phyloP scores from a whole-genome alignment of 2,113 vertebrate species.

The Miniopterus natalensis region DNA sequence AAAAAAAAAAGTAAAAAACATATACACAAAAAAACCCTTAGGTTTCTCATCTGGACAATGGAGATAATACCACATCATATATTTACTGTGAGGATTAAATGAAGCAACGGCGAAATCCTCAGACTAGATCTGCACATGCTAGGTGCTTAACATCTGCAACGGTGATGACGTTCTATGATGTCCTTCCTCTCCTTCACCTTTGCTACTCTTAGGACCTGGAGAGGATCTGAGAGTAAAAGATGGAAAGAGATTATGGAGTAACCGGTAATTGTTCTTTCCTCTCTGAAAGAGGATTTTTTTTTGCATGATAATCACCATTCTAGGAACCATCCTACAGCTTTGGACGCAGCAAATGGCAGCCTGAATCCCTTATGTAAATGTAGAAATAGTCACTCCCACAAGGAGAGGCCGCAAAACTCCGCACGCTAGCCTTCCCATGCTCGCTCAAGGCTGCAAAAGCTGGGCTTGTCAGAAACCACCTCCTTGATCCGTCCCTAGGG shows the following conservation, averaged over 20 bases:
- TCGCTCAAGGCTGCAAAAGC: slow-evolving; percentile 8
- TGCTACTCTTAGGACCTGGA: neutral
- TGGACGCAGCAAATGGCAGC: neutral
- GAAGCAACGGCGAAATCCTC: neutral
- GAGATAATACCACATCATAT: neutral
- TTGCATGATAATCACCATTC: neutral
- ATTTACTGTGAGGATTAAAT: neutral
- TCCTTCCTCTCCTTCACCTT: neutral
- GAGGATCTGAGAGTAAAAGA: neutral
- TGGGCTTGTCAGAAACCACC: slow-evolving; percentile 64
- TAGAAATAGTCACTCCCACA: slow-evolving; percentile 53
- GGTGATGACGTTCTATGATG: no score
- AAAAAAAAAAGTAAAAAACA: neutral
- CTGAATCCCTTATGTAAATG: slow-evolving; percentile 58
- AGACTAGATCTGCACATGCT: neutral
- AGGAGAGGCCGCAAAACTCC: slow-evolving; percentile 34
- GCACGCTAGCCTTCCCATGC: neutral
- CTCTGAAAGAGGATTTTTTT: neutral
- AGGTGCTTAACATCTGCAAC: neutral
- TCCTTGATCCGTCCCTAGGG: slow-evolving; percentile 51
- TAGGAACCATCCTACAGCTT: neutral
- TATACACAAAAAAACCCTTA: neutral
- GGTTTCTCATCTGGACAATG: neutral
- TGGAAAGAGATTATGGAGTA: neutral
- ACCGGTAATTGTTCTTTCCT: neutral